Conservation (phyloP, 2,797 vertebrate species). For the Selene dorsalis region DNA sequence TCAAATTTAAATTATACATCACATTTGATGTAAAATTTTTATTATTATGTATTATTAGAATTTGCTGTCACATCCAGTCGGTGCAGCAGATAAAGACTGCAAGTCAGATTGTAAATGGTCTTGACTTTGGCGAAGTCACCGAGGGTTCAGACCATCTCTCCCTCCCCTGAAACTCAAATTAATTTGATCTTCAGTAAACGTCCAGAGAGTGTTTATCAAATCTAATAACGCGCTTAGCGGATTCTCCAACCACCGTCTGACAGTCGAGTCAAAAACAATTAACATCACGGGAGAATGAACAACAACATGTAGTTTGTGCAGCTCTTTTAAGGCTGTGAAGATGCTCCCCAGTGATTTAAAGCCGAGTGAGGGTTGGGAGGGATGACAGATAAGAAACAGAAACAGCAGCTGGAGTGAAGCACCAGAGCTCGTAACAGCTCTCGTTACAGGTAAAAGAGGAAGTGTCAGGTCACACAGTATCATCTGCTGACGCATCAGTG, state of each 20-base stretch:
- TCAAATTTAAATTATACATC: not conserved
- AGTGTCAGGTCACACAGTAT: no score
- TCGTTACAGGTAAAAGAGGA: no score
- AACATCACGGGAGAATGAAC: conserved; percentile 40
- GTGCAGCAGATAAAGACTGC: no score
- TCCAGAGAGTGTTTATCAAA: conserved; percentile 55
- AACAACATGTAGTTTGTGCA: conserved; percentile 18
- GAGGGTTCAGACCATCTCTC: conserved; percentile 14
- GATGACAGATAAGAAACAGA: conserved; percentile 14
- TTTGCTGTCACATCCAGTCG: not conserved
- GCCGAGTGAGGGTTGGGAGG: conserved; percentile 16
- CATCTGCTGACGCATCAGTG: no score
- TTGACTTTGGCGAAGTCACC: not conserved
- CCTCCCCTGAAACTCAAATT: conserved; percentile 30
- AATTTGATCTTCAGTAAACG: conserved; percentile 53
- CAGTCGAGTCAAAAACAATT: conserved; percentile 63
- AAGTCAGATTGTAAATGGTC: conserved; percentile 10
- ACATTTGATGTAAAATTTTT: no score
- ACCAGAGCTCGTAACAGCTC: conserved; percentile 17
- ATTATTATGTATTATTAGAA: not conserved
- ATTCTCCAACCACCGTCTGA: conserved; percentile 51
- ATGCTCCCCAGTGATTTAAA: conserved; percentile 44
- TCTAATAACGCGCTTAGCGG: conserved; percentile 62
- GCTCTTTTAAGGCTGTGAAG: conserved; percentile 30
- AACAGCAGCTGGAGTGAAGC: conserved; percentile 7